These are phyloP conservation scores for Cotesia typhae DNA, from an alignment of 1,140 invertebrate species.

Conservation along the genomic window DNA sequence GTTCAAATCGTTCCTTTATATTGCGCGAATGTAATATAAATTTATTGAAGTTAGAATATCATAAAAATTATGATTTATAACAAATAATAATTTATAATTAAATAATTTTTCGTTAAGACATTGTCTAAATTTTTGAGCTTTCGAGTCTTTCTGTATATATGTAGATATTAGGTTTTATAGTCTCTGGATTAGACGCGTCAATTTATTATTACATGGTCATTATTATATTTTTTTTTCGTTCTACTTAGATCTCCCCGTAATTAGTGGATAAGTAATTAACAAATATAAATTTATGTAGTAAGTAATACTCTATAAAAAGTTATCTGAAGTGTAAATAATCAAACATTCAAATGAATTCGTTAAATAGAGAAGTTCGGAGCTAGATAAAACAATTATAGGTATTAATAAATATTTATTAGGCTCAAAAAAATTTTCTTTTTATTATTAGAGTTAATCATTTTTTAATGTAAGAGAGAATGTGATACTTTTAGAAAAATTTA, in stretches of 20 bases:
- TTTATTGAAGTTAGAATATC: too few relatives aligned
- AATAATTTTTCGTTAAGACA: conserved; percentile 8
- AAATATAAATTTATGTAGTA: conserved; percentile 10
- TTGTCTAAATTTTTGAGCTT: conserved; percentile 11
- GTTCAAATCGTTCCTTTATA: too few relatives aligned
- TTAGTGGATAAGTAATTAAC: conserved; percentile 2
- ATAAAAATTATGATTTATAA: neutral
- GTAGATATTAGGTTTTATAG: conserved; percentile 30
- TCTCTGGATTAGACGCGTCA: conserved; percentile 4
- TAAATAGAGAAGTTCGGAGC: neutral
- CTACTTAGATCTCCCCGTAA: conserved; percentile 1
- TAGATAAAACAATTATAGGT: conserved; percentile 8
- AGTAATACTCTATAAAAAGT: too few relatives aligned
- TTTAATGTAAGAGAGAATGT: too few relatives aligned
- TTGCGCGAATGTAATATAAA: too few relatives aligned
- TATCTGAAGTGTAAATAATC: conserved; percentile 10
- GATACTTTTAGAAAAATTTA: neutral
- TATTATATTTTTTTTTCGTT: conserved; percentile 2
- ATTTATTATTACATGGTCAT: neutral
- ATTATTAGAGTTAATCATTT: neutral
- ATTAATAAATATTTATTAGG: conserved; percentile 18
- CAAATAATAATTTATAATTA: neutral
- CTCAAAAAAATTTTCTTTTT: conserved; percentile 12
- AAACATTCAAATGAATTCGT: conserved; percentile 1
- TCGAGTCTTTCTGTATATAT: conserved; percentile 31